A percentile compares a stretch with the other conserved stretches of the same genome.
phyloP scores from a whole-genome alignment of 2,113 vertebrate species.

The Mionectes macconnelli region DNA sequence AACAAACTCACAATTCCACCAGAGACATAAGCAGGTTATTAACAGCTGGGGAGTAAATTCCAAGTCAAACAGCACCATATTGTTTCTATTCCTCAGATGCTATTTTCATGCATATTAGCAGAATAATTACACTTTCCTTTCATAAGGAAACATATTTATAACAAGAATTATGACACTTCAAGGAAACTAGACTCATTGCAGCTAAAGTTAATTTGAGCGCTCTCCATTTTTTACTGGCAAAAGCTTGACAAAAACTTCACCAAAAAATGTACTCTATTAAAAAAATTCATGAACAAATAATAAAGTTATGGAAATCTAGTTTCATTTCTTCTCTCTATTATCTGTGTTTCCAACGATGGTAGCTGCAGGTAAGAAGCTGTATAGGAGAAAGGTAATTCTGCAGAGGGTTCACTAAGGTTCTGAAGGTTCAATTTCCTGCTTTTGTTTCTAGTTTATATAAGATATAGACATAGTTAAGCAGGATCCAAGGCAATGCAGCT shows the following conservation, averaged over 20 bases:
- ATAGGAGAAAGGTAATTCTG: background rate
- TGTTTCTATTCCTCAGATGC: background rate
- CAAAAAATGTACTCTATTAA: background rate
- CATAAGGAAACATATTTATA: background rate
- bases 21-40: background rate
- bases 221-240: background rate
- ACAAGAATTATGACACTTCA: background rate
- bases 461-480: too few species aligned
- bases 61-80: conserved; percentile 23
- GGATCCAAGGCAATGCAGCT: background rate
- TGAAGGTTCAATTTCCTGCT: background rate
- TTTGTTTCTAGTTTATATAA: background rate
- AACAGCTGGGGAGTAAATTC: conserved; percentile 26
- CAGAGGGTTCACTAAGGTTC: background rate
- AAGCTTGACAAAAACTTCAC: background rate
- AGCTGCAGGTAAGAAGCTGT: background rate
- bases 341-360: background rate
- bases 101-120: conserved; percentile 20
- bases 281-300: background rate
- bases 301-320: background rate
- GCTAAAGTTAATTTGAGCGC: background rate
- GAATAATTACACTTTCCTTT: conserved; percentile 19
- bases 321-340: background rate
- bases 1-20: background rate
- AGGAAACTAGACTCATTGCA: background rate